Evolutionary conservation across 2,113 vertebrate species (phyloP), one percentile per base, ranked within the genome.

Genomic region (Oxyruncus cristatus): DNA sequence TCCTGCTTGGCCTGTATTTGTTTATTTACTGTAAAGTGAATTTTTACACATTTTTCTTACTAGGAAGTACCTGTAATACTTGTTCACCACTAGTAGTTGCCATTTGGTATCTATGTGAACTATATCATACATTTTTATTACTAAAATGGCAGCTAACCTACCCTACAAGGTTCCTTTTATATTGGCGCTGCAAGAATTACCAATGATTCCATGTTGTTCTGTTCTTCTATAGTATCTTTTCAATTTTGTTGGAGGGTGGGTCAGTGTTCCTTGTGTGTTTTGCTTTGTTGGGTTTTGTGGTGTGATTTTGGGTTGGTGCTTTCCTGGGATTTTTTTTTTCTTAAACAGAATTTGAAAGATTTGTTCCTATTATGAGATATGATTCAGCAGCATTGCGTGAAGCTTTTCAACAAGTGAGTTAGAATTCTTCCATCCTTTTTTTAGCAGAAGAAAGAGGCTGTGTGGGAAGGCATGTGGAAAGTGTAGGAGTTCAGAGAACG

Each of bases 391-490:
- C 90, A 62, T 37, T 61, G 61, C 22, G 47, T 24, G 14, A 75
- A 89, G 88, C 68, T 59, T 71, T 78, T 67, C 74, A 85, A 46
- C 46, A 52, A 96, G 67, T 1, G 19, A 82, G 42, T 78, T 74
- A 6, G 20, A 95, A 81, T 52, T 49, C 47, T 90, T 72, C 68
- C 49, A 61, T 46, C 72, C 66, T 2, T 86, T 96, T 96, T 97
- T 96, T 91, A 97, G 85, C 55, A 70, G n/a, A 67, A 94, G 66
- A 93, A 93, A 92, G 59, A 23, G 82, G 73, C 86, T 77, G 53
- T 82, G 95, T 94, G 83, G 95, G 95, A 91, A 93, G 82, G 66
- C 90, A 86, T 90, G 83, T 42, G 56, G 72, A 95, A 92, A 95
- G 73, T 78, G 85, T 80, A 65, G 95, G 95, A 93, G 85, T 91